These are phyloP conservation scores for Manis pentadactyla DNA, from an alignment of 2,797 vertebrate species.

Conservation along the genomic window DNA sequence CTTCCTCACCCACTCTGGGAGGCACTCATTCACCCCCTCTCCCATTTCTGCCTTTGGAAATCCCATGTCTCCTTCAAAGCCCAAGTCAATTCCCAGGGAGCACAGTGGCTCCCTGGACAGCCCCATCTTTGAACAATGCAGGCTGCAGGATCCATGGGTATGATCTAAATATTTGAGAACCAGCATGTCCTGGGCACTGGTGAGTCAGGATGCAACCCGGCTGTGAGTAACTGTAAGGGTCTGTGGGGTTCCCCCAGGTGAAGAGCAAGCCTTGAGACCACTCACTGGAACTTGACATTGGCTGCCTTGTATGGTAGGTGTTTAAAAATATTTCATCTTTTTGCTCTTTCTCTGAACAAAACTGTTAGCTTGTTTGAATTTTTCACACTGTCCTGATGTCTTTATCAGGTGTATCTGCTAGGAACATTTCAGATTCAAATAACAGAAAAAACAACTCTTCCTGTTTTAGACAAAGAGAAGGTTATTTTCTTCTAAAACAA, in stretches of 20 bases:
- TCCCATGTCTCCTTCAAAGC: background rate
- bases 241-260: rapidly evolving
- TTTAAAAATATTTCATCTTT: background rate
- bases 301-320: background rate
- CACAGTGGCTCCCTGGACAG: too few species aligned
- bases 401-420: background rate
- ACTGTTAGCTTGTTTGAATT: background rate
- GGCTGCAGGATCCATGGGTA: background rate
- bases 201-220: background rate
- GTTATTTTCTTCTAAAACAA: background rate
- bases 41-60: background rate
- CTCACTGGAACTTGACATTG: rapidly evolving
- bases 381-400: background rate
- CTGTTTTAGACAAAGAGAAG: background rate
- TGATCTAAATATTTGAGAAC: background rate
- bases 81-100: background rate
- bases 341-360: background rate
- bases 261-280: too few species aligned
- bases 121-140: background rate
- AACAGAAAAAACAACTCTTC: background rate
- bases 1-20: background rate
- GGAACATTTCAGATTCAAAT: background rate
- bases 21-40: background rate
- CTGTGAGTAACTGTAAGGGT: background rate
- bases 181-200: background rate